Evolutionary conservation across 2,113 vertebrate species (phyloP).

Genomic region (Aleadryas rufinucha): DNA sequence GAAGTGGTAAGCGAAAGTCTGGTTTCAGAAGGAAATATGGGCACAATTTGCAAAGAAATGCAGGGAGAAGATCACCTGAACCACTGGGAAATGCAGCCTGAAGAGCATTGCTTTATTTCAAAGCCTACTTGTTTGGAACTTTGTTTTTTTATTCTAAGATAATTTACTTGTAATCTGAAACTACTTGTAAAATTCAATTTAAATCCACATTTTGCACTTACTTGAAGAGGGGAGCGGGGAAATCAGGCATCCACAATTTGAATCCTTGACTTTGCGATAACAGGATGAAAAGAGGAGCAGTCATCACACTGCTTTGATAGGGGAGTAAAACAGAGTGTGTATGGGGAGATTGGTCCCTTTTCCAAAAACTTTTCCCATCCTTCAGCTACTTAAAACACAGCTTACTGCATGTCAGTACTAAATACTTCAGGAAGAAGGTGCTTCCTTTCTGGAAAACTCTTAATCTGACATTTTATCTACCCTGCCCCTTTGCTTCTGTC

Average conservation of each 20-base stretch:
- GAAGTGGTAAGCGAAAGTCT: not conserved
- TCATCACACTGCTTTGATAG: not conserved
- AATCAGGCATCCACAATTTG: not conserved
- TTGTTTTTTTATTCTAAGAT: not conserved
- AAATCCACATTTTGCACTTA: not conserved
- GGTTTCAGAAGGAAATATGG: not conserved
- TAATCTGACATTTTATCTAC: conserved; percentile 45
- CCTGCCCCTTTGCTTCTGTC: conserved; percentile 7
- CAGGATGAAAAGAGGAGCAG: not conserved
- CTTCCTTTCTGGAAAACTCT: not conserved
- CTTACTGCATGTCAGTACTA: not conserved
- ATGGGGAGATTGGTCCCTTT: not conserved
- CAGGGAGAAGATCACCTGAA: not conserved
- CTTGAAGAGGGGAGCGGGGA: accelerated
- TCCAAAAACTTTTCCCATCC: not conserved
- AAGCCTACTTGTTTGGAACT: not conserved
- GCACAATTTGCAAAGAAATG: not conserved
- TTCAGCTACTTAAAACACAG: not conserved
- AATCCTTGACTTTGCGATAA: not conserved
- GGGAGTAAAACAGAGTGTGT: not conserved
- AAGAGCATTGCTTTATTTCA: not conserved
- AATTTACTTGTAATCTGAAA: not conserved
- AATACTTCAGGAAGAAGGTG: conserved; percentile 6
- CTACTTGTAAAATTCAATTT: not conserved
- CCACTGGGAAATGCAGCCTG: not conserved